Base-by-base conservation (phyloP, 1,140 invertebrate genomes). In the Lepidurus packardi region DNA sequence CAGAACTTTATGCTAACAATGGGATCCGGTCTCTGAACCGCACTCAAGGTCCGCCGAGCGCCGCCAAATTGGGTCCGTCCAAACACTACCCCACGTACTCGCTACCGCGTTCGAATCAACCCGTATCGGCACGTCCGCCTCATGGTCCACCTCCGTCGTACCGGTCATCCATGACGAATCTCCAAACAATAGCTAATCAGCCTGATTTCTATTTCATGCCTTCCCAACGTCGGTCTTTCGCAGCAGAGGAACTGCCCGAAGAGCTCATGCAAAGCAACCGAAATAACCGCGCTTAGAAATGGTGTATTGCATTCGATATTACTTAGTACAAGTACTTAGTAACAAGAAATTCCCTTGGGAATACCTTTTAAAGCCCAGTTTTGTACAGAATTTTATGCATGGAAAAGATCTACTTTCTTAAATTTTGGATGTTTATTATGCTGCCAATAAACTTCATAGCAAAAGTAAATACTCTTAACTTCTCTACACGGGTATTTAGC, bases 201-300 rank as follows among this genome's bases (percentile, higher is more conserved):
- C 92, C 94, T 0, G 94, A 97, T 85, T 96, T 96, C 85, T 97
- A 96, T 85, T 96, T 96, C 84, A 96, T 96, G 94, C 94, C 94
- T 16, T 95, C 93, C 43, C 94, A 97, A 82, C 86, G 94, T 75
- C 95, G 96, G 84, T 95, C 96, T 85, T 94, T 94, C 80, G 94
- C 94, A 78, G 94, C 96, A 87, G 91, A 94, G 1, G 93, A 65
- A 65, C 21, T 65, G 13, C 53, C 53, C 9, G 53, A 65, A 16
- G 93, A 80, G 94, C 96, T 7, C 95, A 94, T 84, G 94, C 96
- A 1, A 92, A 94, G 84, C 92, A 94, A 65, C 8, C 53, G 53
- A n/a, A 13, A 65, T 16, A 13, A 65, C 21, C 53, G 53, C 6
- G 16, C 53, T 7, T 65, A 65, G 53, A 34, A 34, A 34, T 34